phyloP scores from a whole-genome alignment of 2,888 invertebrate species.

The Alsophila aescularia region DNA sequence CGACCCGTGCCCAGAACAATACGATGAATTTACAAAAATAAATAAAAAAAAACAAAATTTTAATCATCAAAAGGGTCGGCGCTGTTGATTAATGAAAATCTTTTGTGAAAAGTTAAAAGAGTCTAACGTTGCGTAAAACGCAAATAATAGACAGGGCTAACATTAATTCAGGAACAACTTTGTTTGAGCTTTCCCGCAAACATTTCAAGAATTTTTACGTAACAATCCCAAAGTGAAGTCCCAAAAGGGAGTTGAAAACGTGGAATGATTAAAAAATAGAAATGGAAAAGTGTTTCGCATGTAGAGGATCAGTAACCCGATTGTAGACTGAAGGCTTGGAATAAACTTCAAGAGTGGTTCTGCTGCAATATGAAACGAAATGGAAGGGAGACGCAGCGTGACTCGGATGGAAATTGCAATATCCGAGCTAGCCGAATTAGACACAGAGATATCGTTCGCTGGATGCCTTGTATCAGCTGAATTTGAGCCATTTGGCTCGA shows the following conservation, averaged over 20 bases:
- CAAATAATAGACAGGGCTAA: conserved; percentile 33
- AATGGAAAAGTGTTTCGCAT: conserved; percentile 7
- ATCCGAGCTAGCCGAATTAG: conserved; percentile 65
- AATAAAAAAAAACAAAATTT: conserved; percentile 53
- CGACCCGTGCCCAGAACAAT: conserved; percentile 64
- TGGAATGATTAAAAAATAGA: conserved; percentile 16
- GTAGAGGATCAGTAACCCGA: conserved; percentile 29
- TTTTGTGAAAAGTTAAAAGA: conserved; percentile 46
- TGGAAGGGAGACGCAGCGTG: conserved; percentile 64
- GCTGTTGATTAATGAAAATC: conserved; percentile 46
- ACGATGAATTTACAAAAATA: conserved; percentile 53
- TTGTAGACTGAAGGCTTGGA: conserved; percentile 37
- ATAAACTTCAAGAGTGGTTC: conserved; percentile 63
- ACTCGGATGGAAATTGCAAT: conserved; percentile 75
- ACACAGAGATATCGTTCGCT: conserved; percentile 43
- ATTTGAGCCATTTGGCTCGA: neutral
- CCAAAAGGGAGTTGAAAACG: conserved; percentile 9
- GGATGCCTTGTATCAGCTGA: conserved; percentile 37
- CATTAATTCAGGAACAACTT: conserved; percentile 24
- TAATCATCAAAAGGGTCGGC: conserved; percentile 59
- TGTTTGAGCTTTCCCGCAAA: conserved; percentile 28
- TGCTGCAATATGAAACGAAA: conserved; percentile 68
- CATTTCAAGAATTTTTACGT: conserved; percentile 26
- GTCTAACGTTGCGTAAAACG: conserved; percentile 36
- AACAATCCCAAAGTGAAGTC: conserved; percentile 17